Base-by-base conservation (phyloP, 2,797 vertebrate genomes). In the Craterocephalus amniculus region DNA sequence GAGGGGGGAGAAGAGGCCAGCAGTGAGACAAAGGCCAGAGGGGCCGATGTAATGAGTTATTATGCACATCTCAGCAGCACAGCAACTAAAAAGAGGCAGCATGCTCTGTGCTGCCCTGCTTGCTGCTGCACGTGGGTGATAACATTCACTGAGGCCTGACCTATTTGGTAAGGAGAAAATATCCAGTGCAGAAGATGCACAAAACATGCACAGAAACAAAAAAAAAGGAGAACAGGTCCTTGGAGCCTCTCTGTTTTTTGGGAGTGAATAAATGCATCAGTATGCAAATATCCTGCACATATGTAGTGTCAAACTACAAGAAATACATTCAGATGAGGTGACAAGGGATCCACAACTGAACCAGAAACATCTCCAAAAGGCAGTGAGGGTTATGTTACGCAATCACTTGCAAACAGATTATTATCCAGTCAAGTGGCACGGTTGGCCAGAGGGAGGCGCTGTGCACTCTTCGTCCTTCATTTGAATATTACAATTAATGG, bases 381-480 rank as follows among this genome's bases (percentile, higher is more conserved):
- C 76, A 64, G 34, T 43, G 62, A 66, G 51, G 73, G 54, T 13
- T 52, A 38, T 27, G 70, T 89, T 90, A 91, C 56, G 85, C 81
- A 90, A 90, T 82, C 83, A 56, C 57, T 38, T 59, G 67, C 63
- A 60, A 48, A 24, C 65, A 68, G 55, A 73, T 76, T 58, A 78
- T 68, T 58, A 78, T 68, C 63, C 61, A 78, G 66, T 56, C 43
- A 59, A 83, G 71, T 79, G 79, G 83, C 70, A 65, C 9, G 63
- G 38, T 58, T 79, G 88, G 75, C 90, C 90, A 89, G 87, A 77
- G 80, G 92, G 90, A 83, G 90, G 91, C 89, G 88, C 76, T 70
- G 68, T 79, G 79, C 77, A 48, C 31, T 27, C 58, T 68, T 43
- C 70, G 67, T 59, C 74, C 64, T 74, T 74, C 79, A 90, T 88